A percentile compares a stretch with the other conserved stretches of the same genome.
Evolutionary conservation across 2,888 invertebrate genomes (phyloP).

Genomic region (Ormyrus pomaceus): DNA sequence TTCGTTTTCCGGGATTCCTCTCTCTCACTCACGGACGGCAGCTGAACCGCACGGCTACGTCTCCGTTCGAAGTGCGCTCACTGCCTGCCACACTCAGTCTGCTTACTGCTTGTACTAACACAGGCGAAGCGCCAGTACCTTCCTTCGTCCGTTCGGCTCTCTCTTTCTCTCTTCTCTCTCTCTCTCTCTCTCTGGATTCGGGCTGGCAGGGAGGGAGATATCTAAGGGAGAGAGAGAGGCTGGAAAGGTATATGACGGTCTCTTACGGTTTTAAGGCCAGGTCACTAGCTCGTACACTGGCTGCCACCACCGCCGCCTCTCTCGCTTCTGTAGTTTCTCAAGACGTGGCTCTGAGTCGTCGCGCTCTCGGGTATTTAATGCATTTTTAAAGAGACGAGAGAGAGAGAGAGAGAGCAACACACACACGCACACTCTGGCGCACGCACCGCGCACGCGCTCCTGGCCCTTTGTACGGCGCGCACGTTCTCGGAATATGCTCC

Average conservation of each 20-base stretch:
- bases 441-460: no score
- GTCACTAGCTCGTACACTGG: constrained; percentile 12
- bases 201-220: no score
- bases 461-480: constrained; percentile 14
- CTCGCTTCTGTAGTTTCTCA: constrained; percentile 25
- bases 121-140: background rate
- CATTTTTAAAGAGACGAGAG: constrained; percentile 51
- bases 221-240: constrained; percentile 10
- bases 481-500: constrained; percentile 1
- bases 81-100: background rate
- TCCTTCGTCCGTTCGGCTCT: background rate
- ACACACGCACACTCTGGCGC: no score
- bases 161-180: constrained; percentile 25
- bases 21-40: constrained; percentile 15
- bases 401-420: background rate
- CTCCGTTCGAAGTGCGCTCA: background rate
- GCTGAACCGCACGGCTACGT: no score
- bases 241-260: constrained; percentile 38
- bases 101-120: background rate
- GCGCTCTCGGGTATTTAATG: constrained; percentile 48
- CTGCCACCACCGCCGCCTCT: background rate
- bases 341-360: constrained; percentile 22
- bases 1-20: constrained; percentile 58
- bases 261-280: constrained; percentile 12
- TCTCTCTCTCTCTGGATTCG: constrained; percentile 4